Percentiles rank a stretch among this genome's conserved stretches.
Evolutionary conservation across 2,797 vertebrate genomes (phyloP).

Genomic region (Xiphorhynchus erythropygius): DNA sequence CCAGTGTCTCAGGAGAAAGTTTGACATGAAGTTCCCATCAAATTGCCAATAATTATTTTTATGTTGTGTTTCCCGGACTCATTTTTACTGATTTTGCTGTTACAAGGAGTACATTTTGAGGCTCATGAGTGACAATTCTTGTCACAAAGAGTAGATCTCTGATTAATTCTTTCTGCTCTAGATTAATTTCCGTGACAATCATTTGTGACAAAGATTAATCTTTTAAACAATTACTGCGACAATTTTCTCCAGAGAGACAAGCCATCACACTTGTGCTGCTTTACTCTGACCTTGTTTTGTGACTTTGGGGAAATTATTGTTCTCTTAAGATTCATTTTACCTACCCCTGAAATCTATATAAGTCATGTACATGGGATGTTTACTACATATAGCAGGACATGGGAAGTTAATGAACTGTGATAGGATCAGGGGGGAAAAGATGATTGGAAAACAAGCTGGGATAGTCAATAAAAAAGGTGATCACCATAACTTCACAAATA

Average conservation of each 20-base stretch:
- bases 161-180: constrained; percentile 41
- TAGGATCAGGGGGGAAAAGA: background rate
- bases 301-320: constrained; percentile 18
- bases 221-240: constrained; percentile 45
- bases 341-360: background rate
- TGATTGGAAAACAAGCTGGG: background rate
- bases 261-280: background rate
- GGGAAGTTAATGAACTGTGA: background rate
- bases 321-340: background rate
- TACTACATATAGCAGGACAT: background rate
- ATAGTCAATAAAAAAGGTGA: background rate
- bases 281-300: constrained; percentile 41
- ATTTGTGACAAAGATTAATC: constrained; percentile 59
- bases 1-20: background rate
- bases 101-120: background rate
- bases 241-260: constrained; percentile 23
- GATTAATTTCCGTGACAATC: constrained; percentile 49
- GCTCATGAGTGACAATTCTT: constrained; percentile 34
- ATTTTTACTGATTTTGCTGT: constrained; percentile 21
- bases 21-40: background rate
- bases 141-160: constrained; percentile 43
- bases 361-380: background rate
- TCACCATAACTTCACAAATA: background rate
- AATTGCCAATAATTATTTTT: background rate
- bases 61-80: background rate